phyloP scores from a whole-genome alignment of 2,888 invertebrate genomes.

The Diachrysia chrysitis region DNA sequence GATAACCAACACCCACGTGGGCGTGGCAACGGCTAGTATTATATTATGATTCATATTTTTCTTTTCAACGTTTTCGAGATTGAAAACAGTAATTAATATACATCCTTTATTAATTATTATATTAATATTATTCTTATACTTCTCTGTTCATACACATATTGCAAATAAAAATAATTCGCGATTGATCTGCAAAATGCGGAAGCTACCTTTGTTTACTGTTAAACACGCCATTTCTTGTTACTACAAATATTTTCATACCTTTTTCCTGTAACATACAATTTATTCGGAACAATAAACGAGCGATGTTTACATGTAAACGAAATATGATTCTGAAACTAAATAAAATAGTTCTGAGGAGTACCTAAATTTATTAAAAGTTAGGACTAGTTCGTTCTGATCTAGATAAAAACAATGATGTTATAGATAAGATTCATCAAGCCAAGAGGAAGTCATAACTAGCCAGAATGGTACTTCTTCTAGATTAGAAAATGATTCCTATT shows the following conservation, averaged over 20 bases:
- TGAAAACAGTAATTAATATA: too few species aligned
- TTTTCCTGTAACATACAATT: slow-evolving; percentile 32
- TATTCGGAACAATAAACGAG: slow-evolving; percentile 35
- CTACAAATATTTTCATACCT: neutral
- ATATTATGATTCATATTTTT: too few species aligned
- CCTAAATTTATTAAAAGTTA: too few species aligned
- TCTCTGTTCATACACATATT: neutral
- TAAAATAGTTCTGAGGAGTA: slow-evolving; percentile 37
- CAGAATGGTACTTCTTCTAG: too few species aligned
- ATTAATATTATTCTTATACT: neutral
- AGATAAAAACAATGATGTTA: slow-evolving; percentile 66
- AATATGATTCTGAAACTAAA: slow-evolving; percentile 45
- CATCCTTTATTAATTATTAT: too few species aligned
- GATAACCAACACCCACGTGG: too few species aligned
- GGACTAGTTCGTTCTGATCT: slow-evolving; percentile 57
- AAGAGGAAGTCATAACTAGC: too few species aligned
- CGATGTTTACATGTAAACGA: slow-evolving; percentile 45
- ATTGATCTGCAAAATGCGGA: slow-evolving; percentile 7
- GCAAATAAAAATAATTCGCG: neutral
- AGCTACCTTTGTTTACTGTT: neutral
- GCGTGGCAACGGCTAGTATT: too few species aligned
- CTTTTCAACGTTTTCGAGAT: too few species aligned
- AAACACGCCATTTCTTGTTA: neutral
- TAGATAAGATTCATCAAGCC: too few species aligned
- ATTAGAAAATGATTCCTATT: too few species aligned